phyloP scores from a whole-genome alignment of 2,888 invertebrate genomes.

The Nemapogon koenigi region DNA sequence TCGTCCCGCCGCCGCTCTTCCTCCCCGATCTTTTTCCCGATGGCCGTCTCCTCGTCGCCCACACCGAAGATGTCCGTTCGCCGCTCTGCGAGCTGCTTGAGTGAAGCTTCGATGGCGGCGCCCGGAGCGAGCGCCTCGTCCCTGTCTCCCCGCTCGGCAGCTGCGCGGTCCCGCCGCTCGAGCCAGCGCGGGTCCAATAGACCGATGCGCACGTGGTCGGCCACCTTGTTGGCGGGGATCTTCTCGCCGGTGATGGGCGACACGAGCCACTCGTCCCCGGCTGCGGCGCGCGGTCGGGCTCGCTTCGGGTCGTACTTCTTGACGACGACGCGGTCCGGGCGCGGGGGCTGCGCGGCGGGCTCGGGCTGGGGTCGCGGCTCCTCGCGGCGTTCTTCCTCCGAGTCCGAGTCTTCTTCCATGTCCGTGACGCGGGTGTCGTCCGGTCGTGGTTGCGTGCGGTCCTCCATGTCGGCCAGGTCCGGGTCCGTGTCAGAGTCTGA shows the following conservation, averaged over 20 bases:
- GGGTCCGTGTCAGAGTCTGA: conserved; percentile 66
- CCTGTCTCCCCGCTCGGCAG: conserved; percentile 92
- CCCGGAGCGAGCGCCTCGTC: conserved; percentile 64
- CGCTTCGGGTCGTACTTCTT: conserved; percentile 95
- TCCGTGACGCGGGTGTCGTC: conserved; percentile 75
- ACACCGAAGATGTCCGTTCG: conserved; percentile 99
- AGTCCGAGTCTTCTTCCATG: conserved; percentile 88
- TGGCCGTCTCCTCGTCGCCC: conserved; percentile 97
- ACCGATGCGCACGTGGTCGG: conserved; percentile 97
- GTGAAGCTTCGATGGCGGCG: conserved; percentile 93
- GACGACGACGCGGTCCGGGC: conserved; percentile 91
- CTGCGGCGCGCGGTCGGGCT: conserved; percentile 66
- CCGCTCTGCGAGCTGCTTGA: conserved; percentile 95
- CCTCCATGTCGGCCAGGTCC: conserved; percentile 72
- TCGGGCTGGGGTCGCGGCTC: conserved; percentile 68
- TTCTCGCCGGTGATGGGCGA: conserved; percentile 98
- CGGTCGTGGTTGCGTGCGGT: conserved; percentile 47
- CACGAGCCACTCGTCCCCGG: conserved; percentile 86
- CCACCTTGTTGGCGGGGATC: conserved; percentile 96
- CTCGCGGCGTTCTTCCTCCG: conserved; percentile 39
- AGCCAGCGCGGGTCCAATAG: conserved; percentile 97
- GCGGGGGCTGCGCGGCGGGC: conserved; percentile 78
- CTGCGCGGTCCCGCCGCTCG: conserved; percentile 93
- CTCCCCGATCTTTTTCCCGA: conserved; percentile 97
- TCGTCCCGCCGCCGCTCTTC: conserved; percentile 88